Evolutionary conservation across 2,113 vertebrate genomes (phyloP).

Genomic region (Pseudonaja textilis): DNA sequence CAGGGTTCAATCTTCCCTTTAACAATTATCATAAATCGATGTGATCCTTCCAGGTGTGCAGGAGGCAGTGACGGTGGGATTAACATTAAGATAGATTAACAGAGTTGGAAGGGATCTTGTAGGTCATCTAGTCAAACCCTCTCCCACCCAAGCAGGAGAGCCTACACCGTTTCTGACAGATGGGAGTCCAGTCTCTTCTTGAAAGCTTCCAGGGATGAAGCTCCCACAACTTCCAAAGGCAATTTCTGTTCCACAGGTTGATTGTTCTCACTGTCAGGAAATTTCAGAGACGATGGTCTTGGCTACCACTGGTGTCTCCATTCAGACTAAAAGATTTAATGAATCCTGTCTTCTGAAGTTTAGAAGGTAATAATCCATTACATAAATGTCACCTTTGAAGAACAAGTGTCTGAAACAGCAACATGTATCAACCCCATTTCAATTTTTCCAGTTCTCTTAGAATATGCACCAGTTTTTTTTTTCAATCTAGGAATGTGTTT

Average conservation of each 20-base stretch:
- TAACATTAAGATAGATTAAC: too few relatives aligned
- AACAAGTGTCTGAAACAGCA: not conserved
- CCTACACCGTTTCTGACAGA: too few relatives aligned
- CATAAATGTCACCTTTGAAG: not conserved
- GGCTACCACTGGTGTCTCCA: not conserved
- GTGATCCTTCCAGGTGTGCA: slow-evolving; percentile 31
- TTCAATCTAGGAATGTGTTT: not conserved
- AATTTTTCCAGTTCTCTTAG: not conserved
- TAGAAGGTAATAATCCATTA: not conserved
- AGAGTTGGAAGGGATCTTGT: too few relatives aligned
- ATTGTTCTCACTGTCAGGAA: too few relatives aligned
- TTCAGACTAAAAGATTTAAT: not conserved
- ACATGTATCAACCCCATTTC: not conserved
- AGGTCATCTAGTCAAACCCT: too few relatives aligned
- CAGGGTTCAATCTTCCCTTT: slow-evolving; percentile 55
- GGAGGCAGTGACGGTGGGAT: not conserved
- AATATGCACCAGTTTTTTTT: not conserved
- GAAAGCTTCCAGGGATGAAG: too few relatives aligned
- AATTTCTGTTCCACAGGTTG: too few relatives aligned
- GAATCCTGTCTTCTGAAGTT: not conserved
- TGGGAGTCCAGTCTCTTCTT: too few relatives aligned
- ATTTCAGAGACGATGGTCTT: not conserved
- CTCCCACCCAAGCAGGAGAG: too few relatives aligned
- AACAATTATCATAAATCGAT: slow-evolving; percentile 57
- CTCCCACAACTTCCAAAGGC: too few relatives aligned